Conservation (phyloP, 2,888 invertebrate genomes). For the Synergus japonicus region DNA sequence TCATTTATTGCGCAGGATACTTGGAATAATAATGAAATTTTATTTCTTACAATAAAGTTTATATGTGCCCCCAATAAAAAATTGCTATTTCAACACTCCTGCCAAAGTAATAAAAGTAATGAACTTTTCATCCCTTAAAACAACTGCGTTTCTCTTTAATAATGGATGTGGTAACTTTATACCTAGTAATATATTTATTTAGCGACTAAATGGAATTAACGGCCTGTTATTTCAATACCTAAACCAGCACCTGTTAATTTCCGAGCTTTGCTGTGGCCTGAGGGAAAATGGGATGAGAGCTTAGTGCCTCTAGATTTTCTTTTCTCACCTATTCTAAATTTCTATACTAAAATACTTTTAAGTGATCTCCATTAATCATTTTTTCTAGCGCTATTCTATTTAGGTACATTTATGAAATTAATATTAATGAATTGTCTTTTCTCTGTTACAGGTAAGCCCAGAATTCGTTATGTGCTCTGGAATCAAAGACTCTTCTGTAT, state of each 20-base stretch:
- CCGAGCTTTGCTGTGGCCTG: neutral
- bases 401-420: neutral
- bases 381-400: neutral
- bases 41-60: neutral
- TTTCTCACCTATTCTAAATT: too few species aligned
- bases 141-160: neutral
- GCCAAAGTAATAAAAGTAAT: neutral
- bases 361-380: too few species aligned
- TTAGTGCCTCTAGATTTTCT: neutral
- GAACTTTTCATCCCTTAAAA: too few species aligned
- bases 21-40: neutral
- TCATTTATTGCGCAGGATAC: too few species aligned
- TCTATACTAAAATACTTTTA: too few species aligned
- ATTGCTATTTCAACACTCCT: neutral
- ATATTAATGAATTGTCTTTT: neutral
- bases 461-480: neutral
- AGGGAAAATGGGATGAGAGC: neutral
- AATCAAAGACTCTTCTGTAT: neutral
- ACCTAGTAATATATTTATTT: conserved; percentile 47
- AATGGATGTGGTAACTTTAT: conserved; percentile 12
- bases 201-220: conserved; percentile 44
- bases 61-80: neutral
- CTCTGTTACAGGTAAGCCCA: neutral
- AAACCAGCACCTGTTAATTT: conserved; percentile 35
- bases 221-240: conserved; percentile 37